Evolutionary conservation across 2,888 invertebrate genomes (phyloP), one percentile per base, ranked within the genome.

Genomic region (Drosophila prolongata): DNA sequence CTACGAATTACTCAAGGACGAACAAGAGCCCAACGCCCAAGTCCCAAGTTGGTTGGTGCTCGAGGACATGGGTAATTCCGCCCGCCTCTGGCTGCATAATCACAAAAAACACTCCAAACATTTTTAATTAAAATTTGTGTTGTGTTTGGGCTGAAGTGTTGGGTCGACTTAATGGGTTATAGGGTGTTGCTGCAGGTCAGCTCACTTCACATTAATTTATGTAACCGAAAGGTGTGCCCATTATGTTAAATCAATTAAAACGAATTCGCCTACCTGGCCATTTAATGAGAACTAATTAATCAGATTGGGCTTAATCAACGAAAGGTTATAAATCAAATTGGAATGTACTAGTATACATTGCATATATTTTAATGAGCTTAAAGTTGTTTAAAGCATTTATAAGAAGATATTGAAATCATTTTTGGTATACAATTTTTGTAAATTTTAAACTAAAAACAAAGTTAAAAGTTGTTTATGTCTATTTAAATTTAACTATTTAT

Each of bases 111-210:
- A 75, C 78, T 78, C 75, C 75, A 75, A 73, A 79, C 76, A 83
- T 85, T 79, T 79, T 83, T 84, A 84, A 84, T 84, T 84, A 85
- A 84, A 84, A 80, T 80, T 80, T 73, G 79, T 77, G 73, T 76
- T 75, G 69, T 71, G 79, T 65, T 74, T 75, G 75, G 70, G 61
- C 54, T 68, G 40, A 56, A 71, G 69, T 71, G 62, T 56, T 56
- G 55, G 61, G 44, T 34, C 44, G 46, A 47, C 52, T 47, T 57
- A 56, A 56, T 56, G 69, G 62, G 37, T 34, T 27, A 19, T 14
- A 50, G 67, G 67, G 49, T 44, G 68, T 42, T 40, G 53, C 27
- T 47, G 40, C 62, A 54, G 54, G 66, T 54, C 42, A 27, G 62
- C 42, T n/a, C 42, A 16, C 34, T 49, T 42, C 9, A 40, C 44